phyloP scores from a whole-genome alignment of 2,888 invertebrate species.

The Clivina fossor region DNA sequence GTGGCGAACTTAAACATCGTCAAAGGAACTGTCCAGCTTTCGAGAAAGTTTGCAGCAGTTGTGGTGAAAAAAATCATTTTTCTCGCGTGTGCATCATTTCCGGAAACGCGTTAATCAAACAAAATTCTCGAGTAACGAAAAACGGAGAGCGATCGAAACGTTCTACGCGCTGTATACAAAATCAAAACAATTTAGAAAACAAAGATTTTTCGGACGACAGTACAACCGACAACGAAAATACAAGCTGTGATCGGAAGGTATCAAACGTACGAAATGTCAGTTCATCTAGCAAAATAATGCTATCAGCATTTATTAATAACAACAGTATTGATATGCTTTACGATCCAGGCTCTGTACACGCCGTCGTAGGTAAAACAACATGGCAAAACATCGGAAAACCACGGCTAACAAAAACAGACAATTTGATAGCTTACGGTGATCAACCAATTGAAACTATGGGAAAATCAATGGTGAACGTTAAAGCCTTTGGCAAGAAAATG shows the following conservation, averaged over 20 bases:
- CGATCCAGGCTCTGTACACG: constrained; percentile 29
- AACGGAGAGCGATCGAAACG: not conserved
- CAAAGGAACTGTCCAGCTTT: constrained; percentile 7
- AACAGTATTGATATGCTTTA: constrained; percentile 31
- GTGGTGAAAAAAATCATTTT: constrained; percentile 9
- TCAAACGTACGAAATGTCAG: constrained; percentile 2
- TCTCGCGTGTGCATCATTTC: constrained; percentile 5
- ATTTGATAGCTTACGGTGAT: constrained; percentile 29
- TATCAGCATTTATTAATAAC: constrained; percentile 6
- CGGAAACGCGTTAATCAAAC: not conserved
- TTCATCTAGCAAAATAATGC: constrained; percentile 8
- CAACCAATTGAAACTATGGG: constrained; percentile 27
- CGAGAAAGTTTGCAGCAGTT: constrained; percentile 1
- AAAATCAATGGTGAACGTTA: constrained; percentile 20
- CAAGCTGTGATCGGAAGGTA: not conserved
- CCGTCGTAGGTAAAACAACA: constrained; percentile 14
- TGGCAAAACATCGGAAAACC: constrained; percentile 31
- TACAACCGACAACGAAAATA: not conserved
- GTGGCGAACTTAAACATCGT: not conserved
- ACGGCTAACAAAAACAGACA: constrained; percentile 9
- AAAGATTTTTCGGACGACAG: constrained; percentile 8
- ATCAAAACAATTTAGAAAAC: not conserved
- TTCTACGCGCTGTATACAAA: constrained; percentile 3
- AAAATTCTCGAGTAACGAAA: not conserved
- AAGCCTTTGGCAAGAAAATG: constrained; percentile 19